phyloP scores from a whole-genome alignment of 2,797 vertebrate genomes.

The Leuciscus waleckii region DNA sequence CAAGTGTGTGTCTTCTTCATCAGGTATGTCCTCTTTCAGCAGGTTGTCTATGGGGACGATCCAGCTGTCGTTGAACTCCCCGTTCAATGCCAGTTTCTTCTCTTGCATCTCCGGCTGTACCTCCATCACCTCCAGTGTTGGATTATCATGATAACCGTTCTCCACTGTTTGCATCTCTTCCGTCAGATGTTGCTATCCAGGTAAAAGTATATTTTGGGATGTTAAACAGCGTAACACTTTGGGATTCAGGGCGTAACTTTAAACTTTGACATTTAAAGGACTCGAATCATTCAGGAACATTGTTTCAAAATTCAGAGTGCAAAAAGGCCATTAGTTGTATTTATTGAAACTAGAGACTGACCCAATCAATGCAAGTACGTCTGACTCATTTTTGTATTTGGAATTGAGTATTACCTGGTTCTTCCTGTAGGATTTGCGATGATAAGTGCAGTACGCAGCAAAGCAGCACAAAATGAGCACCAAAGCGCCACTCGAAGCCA shows the following conservation, averaged over 20 bases:
- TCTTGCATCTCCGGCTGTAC: conserved; percentile 94
- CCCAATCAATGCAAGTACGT: not conserved
- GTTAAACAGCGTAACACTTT: not conserved
- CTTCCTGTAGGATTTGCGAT: conserved; percentile 75
- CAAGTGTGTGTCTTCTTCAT: conserved; percentile 97
- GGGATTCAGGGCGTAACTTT: not conserved
- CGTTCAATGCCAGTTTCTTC: conserved; percentile 88
- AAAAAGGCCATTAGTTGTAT: not conserved
- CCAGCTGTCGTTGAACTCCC: conserved; percentile 95
- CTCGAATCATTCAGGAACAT: not conserved
- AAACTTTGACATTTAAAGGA: not conserved
- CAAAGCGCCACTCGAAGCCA: conserved; percentile 76
- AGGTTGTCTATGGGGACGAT: conserved; percentile 94
- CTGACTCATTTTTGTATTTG: not conserved
- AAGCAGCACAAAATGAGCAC: conserved; percentile 75
- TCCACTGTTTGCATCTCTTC: conserved; percentile 96
- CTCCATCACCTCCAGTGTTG: conserved; percentile 97
- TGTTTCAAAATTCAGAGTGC: too few species aligned
- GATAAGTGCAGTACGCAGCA: conserved; percentile 69
- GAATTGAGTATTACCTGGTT: conserved; percentile 73
- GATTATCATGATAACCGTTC: conserved; percentile 98
- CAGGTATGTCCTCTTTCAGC: conserved; percentile 86
- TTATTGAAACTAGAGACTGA: not conserved
- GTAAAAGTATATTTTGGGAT: not conserved
- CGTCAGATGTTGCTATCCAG: conserved; percentile 87